These are phyloP conservation scores for Parthenolecanium corni DNA, from an alignment of 2,888 invertebrate species.

Conservation along the genomic window DNA sequence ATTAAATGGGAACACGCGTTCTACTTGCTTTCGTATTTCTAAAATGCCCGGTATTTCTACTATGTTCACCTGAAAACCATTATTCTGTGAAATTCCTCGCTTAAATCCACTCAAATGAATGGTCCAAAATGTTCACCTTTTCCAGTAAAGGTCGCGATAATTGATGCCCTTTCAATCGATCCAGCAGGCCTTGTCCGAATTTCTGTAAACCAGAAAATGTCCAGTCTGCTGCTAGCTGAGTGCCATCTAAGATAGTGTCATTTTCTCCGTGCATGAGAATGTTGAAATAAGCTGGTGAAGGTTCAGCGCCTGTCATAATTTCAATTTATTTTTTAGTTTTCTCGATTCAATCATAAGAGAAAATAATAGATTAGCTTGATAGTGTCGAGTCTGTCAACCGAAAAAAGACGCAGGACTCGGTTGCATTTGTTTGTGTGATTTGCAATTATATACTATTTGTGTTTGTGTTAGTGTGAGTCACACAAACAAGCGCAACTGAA, in stretches of 20 bases:
- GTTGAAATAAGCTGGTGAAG: conserved; percentile 85
- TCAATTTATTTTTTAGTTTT: no score
- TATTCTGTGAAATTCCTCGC: neutral
- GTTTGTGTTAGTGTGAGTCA: no score
- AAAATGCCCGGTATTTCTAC: conserved; percentile 93
- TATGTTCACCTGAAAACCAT: conserved; percentile 63
- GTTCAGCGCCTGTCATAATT: conserved; percentile 64
- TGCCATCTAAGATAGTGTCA: conserved; percentile 76
- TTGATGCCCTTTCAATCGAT: conserved; percentile 68
- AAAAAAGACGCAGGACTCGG: no score
- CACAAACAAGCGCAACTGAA: no score
- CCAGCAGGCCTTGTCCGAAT: conserved; percentile 86
- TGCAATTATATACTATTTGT: no score
- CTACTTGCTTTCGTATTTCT: conserved; percentile 85
- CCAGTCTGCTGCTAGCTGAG: conserved; percentile 88
- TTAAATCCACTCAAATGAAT: neutral
- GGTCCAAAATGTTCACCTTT: conserved; percentile 49
- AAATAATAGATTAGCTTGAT: no score
- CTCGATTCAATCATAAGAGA: no score
- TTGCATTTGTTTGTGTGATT: no score
- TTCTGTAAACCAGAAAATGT: conserved; percentile 88
- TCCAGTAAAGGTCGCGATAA: conserved; percentile 72
- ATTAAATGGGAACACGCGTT: conserved; percentile 85
- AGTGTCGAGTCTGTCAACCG: no score
- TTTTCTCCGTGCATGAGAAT: conserved; percentile 80